Conservation (phyloP, 2,797 vertebrate genomes). For the Martes flavigula region DNA sequence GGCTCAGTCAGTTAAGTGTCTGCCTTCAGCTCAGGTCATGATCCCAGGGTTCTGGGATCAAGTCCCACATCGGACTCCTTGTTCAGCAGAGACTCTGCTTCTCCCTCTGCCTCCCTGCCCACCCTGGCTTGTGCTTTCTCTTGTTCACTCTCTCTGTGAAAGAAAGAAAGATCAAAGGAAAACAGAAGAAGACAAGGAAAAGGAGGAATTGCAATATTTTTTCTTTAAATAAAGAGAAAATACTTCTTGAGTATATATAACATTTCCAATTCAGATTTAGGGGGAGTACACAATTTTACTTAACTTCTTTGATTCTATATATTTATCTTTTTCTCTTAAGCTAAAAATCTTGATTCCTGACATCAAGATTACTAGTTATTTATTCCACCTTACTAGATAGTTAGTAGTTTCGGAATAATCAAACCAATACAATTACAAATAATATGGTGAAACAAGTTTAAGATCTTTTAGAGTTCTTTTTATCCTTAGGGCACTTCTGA, state of each 20-base stretch:
- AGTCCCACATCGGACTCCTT: background rate
- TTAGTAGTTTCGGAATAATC: background rate
- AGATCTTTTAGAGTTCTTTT: background rate
- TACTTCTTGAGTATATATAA: background rate
- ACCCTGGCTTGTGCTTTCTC: background rate
- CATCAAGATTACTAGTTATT: background rate
- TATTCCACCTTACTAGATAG: background rate
- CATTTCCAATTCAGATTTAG: background rate
- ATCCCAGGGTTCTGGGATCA: background rate
- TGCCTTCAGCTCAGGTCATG: background rate
- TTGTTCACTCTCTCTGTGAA: too few species aligned
- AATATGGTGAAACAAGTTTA: background rate
- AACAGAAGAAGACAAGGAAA: background rate
- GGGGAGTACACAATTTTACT: background rate
- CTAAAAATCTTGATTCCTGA: background rate
- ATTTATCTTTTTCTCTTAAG: background rate
- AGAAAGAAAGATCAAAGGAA: background rate
- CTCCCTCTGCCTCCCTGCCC: background rate
- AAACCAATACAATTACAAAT: background rate
- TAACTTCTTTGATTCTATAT: background rate
- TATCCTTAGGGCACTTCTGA: background rate
- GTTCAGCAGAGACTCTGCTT: background rate
- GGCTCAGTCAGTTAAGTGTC: background rate
- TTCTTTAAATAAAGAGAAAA: conserved; percentile 1
- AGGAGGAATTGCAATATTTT: background rate